Evolutionary conservation across 1,140 invertebrate species (phyloP).

Genomic region (Drosophila equinoxialis): DNA sequence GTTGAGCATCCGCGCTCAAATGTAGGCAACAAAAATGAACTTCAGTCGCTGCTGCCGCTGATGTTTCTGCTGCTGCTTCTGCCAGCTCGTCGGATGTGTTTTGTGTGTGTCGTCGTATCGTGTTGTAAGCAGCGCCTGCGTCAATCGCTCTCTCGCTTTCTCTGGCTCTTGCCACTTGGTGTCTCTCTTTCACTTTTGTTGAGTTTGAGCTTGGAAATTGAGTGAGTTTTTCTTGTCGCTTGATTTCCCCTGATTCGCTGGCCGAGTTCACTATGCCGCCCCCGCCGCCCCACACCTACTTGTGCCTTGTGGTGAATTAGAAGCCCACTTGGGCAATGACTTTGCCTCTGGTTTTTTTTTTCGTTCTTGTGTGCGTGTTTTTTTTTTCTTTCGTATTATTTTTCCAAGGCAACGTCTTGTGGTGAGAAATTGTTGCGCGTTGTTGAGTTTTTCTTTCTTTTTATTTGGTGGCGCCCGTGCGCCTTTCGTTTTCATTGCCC

Average conservation of each 20-base stretch:
- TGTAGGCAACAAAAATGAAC: constrained; percentile 61
- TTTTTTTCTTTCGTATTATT: constrained; percentile 16
- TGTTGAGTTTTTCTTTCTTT: constrained; percentile 46
- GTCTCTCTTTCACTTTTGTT: constrained; percentile 20
- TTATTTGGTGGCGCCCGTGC: constrained; percentile 20
- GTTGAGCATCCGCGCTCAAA: constrained; percentile 46
- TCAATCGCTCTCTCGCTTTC: constrained; percentile 33
- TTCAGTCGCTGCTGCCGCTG: constrained; percentile 18
- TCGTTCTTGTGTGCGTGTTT: neutral
- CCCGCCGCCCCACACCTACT: constrained; percentile 16
- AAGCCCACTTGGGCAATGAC: constrained; percentile 42
- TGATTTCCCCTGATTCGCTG: constrained; percentile 76
- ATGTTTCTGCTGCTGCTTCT: constrained; percentile 5
- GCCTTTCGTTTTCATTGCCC: constrained; percentile 73
- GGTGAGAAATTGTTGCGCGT: constrained; percentile 76
- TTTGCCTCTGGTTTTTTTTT: constrained; percentile 7
- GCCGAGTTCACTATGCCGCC: constrained; percentile 40
- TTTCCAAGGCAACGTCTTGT: constrained; percentile 74
- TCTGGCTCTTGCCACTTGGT: constrained; percentile 1
- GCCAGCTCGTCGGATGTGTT: constrained; percentile 15
- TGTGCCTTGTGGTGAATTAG: constrained; percentile 72
- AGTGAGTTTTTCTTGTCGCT: constrained; percentile 43
- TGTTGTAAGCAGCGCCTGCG: constrained; percentile 46
- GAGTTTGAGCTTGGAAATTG: constrained; percentile 29
- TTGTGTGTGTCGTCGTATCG: constrained; percentile 13